A percentile compares a stretch with the other conserved stretches of the same genome.
Evolutionary conservation across 2,113 vertebrate species (phyloP).

Genomic region (Clarias batrachus): DNA sequence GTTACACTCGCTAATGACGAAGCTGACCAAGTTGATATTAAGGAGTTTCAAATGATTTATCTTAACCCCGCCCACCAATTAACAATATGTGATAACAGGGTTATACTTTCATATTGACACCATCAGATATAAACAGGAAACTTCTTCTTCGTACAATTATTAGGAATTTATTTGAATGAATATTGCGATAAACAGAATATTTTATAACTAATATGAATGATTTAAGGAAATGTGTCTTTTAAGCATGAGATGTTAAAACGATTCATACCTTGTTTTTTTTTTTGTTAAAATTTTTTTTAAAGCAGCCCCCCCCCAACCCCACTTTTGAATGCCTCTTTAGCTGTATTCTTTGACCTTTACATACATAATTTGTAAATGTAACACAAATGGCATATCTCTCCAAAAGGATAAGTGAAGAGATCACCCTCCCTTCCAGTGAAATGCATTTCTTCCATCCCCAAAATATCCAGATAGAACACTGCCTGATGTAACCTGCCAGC

Average conservation of each 20-base stretch:
- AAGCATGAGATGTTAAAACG: background rate
- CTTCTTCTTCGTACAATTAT: background rate
- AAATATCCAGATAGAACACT: background rate
- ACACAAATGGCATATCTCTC: background rate
- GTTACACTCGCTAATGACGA: background rate
- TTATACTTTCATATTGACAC: background rate
- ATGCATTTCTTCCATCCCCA: background rate
- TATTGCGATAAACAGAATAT: background rate
- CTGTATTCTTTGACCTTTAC: background rate
- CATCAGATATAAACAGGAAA: background rate
- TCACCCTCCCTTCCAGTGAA: background rate
- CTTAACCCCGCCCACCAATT: background rate
- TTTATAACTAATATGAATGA: background rate
- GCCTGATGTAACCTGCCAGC: background rate
- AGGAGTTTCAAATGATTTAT: background rate
- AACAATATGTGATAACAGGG: background rate
- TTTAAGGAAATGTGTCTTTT: background rate
- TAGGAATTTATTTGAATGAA: background rate
- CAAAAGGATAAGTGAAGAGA: background rate
- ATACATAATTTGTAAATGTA: too few relatives aligned
- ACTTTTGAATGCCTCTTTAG: background rate
- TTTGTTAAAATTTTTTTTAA: background rate
- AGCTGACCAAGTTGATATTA: background rate
- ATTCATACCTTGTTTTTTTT: background rate
- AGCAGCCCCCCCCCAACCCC: background rate